Percentiles rank a stretch among this genome's conserved stretches.
Conservation (phyloP, 2,113 vertebrate genomes). For the Eurypyga helias region DNA sequence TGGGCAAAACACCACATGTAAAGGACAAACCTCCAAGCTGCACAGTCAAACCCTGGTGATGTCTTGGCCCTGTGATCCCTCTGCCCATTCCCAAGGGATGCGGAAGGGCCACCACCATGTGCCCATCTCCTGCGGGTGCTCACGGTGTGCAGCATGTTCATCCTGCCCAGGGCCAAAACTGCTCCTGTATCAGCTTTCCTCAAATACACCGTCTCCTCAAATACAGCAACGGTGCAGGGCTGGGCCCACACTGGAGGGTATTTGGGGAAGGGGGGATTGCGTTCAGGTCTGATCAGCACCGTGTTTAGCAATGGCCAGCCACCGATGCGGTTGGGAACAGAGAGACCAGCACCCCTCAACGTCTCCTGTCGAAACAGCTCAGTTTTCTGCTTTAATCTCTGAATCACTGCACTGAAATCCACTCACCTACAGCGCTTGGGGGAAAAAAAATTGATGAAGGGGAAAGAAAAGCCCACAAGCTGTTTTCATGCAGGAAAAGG, state of each 20-base stretch:
- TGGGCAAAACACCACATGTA: too few relatives aligned
- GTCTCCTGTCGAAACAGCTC: neutral
- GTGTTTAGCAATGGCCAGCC: fast-evolving
- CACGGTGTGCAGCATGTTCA: fast-evolving
- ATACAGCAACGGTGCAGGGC: neutral
- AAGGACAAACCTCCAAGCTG: neutral
- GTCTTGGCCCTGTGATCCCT: neutral
- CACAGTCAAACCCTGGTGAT: fast-evolving
- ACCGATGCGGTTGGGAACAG: neutral
- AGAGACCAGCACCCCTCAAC: neutral
- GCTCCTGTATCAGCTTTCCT: neutral
- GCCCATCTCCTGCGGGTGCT: fast-evolving
- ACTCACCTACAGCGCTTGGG: neutral
- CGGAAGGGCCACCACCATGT: neutral
- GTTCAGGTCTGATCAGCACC: fast-evolving
- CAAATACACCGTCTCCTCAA: fast-evolving
- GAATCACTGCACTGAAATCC: neutral
- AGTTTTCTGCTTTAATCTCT: neutral
- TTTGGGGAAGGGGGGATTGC: neutral
- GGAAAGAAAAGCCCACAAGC: neutral
- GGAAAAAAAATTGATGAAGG: neutral
- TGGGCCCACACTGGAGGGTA: fast-evolving
- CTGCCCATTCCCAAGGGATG: neutral
- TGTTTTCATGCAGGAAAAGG: neutral
- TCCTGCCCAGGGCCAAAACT: neutral